phyloP scores from a whole-genome alignment of 2,113 vertebrate genomes.

The Callipepla californica region DNA sequence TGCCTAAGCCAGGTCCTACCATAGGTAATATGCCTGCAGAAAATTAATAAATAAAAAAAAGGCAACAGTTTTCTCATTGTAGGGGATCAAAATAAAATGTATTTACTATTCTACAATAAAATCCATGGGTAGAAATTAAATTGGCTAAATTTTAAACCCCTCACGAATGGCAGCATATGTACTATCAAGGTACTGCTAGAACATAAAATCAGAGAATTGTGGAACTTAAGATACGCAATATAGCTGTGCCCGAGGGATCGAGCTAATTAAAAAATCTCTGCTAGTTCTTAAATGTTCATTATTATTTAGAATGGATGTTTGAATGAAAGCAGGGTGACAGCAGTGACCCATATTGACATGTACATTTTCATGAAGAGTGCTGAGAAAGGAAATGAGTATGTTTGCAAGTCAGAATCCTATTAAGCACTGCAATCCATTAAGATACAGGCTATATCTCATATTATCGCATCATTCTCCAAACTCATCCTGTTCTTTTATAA shows the following conservation, averaged over 20 bases:
- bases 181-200: not conserved
- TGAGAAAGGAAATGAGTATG: not conserved
- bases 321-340: conserved; percentile 3
- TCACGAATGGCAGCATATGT: not conserved
- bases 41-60: not conserved
- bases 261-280: not conserved
- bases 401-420: not conserved
- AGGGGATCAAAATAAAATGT: not conserved
- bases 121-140: not conserved
- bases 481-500: not conserved
- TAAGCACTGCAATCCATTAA: not conserved
- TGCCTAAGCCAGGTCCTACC: not conserved
- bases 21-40: not conserved
- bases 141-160: not conserved
- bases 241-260: not conserved
- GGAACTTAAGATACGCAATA: not conserved
- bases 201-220: not conserved
- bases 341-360: not conserved
- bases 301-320: not conserved
- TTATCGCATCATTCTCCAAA: not conserved
- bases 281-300: not conserved
- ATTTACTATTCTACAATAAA: not conserved
- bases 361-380: not conserved
- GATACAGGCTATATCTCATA: not conserved
- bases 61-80: not conserved